A percentile compares a stretch with the other conserved stretches of the same genome.
phyloP scores from a whole-genome alignment of 2,797 vertebrate species.

The Hemitrygon akajei region DNA sequence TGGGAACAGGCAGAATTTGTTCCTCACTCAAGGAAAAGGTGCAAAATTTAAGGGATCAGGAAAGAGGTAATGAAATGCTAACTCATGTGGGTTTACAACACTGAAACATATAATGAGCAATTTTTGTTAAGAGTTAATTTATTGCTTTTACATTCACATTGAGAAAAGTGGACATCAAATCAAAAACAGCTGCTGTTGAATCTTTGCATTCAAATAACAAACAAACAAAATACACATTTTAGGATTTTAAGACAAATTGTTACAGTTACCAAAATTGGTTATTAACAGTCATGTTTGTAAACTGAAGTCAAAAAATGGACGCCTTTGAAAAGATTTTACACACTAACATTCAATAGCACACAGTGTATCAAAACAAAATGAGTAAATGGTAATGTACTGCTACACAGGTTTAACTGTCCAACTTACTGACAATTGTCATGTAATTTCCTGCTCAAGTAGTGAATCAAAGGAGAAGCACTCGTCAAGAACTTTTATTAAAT shows the following conservation, averaged over 20 bases:
- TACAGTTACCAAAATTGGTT: not conserved
- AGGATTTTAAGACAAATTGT: not conserved
- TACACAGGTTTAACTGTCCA: not conserved
- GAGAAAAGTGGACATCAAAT: not conserved
- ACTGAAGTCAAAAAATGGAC: not conserved
- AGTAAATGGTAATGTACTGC: not conserved
- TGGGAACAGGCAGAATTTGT: not conserved
- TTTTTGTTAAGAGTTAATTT: not conserved
- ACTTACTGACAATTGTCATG: not conserved
- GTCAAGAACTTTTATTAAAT: not conserved
- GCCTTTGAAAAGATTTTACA: not conserved
- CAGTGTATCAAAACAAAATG: not conserved
- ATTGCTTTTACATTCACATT: not conserved
- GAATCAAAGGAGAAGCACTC: not conserved
- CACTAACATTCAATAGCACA: too few species aligned
- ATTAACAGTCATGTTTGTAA: not conserved
- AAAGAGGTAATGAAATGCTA: not conserved
- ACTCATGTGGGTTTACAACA: not conserved
- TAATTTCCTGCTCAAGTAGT: not conserved
- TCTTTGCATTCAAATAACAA: not conserved
- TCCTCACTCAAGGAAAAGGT: not conserved
- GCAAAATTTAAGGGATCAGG: not conserved
- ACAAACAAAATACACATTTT: not conserved
- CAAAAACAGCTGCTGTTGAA: not conserved
- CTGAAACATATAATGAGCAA: not conserved